Evolutionary conservation across 2,113 vertebrate genomes (phyloP), one percentile per base, ranked within the genome.

Genomic region (Odontophorus gujanensis): DNA sequence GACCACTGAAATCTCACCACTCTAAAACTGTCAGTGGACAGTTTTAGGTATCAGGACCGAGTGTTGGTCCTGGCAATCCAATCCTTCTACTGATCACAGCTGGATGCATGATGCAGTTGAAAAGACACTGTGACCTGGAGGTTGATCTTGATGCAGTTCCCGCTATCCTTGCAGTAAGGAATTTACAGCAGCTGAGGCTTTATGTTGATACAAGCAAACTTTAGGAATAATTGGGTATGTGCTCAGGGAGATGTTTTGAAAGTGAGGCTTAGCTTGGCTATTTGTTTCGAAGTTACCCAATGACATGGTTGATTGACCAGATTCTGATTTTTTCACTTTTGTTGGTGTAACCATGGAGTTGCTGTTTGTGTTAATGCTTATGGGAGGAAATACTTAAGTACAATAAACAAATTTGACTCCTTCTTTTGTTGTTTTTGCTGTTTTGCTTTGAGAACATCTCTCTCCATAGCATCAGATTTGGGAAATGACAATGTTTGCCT

Each of bases 171-270:
- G 76, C 25, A 92, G 68, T 9, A 34, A 34, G 7, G 10, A 38
- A 77, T 90, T 89, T 83, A 63, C 34, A 87, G 48, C n/a, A 78
- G 55, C 65, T 71, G 34, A 74, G 25, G 47, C 48, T 94, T 89
- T 91, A 83, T 53, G 22, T 91, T 26, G 8, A 53, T 43, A 53
- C 40, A 71, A 83, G 67, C 82, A 74, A 92, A 92, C 38, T 67
- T 63, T 0, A 71, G 16, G 38, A 91, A 62, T 42, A 93, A 83
- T 15, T 47, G 28, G 67, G 32, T 87, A 59, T 88, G 87, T 94
- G 21, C 45, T 55, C 26, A 67, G 82, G 40, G 40, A 40, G 5
- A 40, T 40, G 12, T 40, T 40, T 40, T 40, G 40, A 40, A 40
- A 40, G 40, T 40, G 40, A 40, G 40, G 40, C 40, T 40, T 40